phyloP scores from a whole-genome alignment of 1,140 invertebrate genomes.

The Mesaphorura yosii region DNA sequence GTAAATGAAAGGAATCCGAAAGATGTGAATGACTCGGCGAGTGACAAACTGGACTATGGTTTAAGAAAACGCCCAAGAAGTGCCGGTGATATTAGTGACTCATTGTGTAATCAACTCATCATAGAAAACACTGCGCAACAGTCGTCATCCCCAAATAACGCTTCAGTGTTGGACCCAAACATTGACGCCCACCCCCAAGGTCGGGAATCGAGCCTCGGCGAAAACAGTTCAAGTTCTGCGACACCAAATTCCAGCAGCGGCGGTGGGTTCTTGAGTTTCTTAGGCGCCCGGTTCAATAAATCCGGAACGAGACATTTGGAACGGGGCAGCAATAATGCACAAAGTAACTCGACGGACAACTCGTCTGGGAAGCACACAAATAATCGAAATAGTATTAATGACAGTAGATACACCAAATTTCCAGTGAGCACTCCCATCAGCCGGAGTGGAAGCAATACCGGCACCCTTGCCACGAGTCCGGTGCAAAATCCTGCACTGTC shows the following conservation, averaged over 20 bases:
- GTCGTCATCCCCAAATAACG: not conserved
- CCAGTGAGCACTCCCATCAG: conserved; percentile 14
- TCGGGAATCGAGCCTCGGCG: not conserved
- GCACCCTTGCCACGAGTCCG: not conserved
- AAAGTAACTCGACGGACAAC: conserved; percentile 1
- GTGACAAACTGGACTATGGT: not conserved
- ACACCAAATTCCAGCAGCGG: conserved; percentile 14
- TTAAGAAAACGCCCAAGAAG: conserved; percentile 15
- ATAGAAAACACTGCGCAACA: not conserved
- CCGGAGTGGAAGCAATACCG: not conserved
- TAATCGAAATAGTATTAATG: conserved; percentile 13
- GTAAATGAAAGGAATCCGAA: not conserved
- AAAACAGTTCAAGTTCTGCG: not conserved
- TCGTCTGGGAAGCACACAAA: conserved; percentile 20
- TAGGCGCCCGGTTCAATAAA: conserved; percentile 26
- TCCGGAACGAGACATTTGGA: conserved; percentile 28
- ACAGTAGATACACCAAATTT: conserved; percentile 34
- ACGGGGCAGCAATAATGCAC: conserved; percentile 5
- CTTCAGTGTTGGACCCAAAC: not conserved
- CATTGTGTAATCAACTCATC: not conserved
- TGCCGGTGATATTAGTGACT: conserved; percentile 21
- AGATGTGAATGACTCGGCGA: not conserved
- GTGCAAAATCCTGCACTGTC: too few species aligned
- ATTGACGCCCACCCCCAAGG: not conserved
- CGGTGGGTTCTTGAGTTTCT: conserved; percentile 26